phyloP scores from a whole-genome alignment of 2,797 vertebrate species.

The Dicrostonyx torquatus region DNA sequence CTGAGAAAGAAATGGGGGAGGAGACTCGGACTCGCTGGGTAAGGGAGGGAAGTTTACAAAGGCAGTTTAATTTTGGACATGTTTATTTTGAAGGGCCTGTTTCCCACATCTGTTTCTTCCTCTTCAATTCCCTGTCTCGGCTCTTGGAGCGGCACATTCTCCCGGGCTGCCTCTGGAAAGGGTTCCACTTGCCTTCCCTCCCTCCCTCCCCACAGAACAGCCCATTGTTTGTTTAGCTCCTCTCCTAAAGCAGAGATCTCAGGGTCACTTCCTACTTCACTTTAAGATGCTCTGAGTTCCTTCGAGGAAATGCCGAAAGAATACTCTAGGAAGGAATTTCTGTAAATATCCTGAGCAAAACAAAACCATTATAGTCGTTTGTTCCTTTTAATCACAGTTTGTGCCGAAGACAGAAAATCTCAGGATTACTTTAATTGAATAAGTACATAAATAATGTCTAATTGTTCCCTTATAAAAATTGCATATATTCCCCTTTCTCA shows the following conservation, averaged over 20 bases:
- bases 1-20: neutral
- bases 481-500: conserved; percentile 38
- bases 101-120: conserved; percentile 26
- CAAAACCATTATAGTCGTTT: neutral
- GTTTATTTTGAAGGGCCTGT: conserved; percentile 47
- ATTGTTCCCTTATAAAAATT: conserved; percentile 50
- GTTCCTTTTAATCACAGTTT: conserved; percentile 45
- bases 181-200: neutral
- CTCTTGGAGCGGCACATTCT: neutral
- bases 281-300: conserved; percentile 61
- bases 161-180: neutral
- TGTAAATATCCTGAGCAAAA: conserved; percentile 71
- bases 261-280: conserved; percentile 62
- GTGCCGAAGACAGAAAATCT: conserved; percentile 58
- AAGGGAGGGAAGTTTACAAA: neutral
- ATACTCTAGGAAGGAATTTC: conserved; percentile 60
- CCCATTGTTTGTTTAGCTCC: neutral
- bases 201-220: neutral
- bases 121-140: neutral
- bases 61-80: conserved; percentile 50
- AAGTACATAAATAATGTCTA: conserved; percentile 56
- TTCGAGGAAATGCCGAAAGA: conserved; percentile 72
- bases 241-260: conserved; percentile 57
- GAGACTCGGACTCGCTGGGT: neutral
- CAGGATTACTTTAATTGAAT: conserved; percentile 64